Base-by-base conservation (phyloP, 1,140 invertebrate species). In the Nasonia longicornis region DNA sequence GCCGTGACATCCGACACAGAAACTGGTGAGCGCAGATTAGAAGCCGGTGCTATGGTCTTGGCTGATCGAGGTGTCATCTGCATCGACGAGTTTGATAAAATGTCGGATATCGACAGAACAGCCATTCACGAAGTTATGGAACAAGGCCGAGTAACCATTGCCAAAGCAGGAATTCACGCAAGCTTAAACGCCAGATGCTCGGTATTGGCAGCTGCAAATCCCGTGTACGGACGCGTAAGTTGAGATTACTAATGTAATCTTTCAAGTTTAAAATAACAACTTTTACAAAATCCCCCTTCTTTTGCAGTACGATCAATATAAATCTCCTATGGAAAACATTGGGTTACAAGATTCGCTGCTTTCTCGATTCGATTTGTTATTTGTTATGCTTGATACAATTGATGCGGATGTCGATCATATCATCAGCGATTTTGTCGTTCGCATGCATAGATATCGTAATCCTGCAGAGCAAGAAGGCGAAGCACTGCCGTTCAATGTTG, bases 1-100 rank as follows among this genome's bases (percentile, higher is more conserved):
- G 98, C 99, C 14, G 98, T 99, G 2, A 99, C 98, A 12, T 95
- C 96, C 2, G 98, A 99, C 90, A 94, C 95, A 77, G 98, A 99
- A 88, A 98, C 96, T 73, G 97, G 98, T 20, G 95, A 97, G 85
- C 92, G 95, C 82, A 94, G 97, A 79, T 89, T 99, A 29, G 98
- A 99, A 92, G 98, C 98, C 7, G 98, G 98, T 87, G 98, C 98
- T 82, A 99, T 99, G 98, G 98, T 99, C n/a, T 89, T 99, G 38
- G 98, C 98, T 0, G 98, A 99, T 91, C 92, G 98, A 76, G 98
- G 98, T 31, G 96, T 99, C 70, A 98, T 99, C 73, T 99, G 98
- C 88, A 99, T 99, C 89, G 99, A 99, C 91, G 98, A 99, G 92
- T 99, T 99, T 91, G 98, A 99, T 91, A 99, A 99, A 92, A 99